Percentiles rank a stretch among this genome's conserved stretches.
phyloP scores from a whole-genome alignment of 2,888 invertebrate genomes.

The Himalopsyche kuldschensis region DNA sequence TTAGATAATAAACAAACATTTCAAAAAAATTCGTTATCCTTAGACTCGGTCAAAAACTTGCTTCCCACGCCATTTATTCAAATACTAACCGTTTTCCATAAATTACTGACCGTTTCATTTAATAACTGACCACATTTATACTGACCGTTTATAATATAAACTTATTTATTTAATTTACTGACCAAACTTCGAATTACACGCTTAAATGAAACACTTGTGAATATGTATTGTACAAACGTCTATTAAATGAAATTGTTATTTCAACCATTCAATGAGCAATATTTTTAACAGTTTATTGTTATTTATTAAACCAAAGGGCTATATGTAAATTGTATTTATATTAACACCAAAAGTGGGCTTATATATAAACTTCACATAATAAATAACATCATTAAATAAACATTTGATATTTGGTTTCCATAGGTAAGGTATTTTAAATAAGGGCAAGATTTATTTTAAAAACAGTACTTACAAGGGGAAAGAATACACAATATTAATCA shows the following conservation, averaged over 20 bases:
- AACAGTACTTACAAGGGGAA: neutral
- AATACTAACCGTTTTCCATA: no score
- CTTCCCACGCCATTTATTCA: no score
- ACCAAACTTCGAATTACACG: no score
- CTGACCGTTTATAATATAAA: no score
- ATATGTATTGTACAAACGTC: neutral
- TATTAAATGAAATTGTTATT: neutral
- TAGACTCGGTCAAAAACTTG: no score
- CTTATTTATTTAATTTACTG: no score
- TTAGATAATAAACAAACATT: no score
- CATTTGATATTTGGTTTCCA: conserved; percentile 18
- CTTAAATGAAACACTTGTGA: no score
- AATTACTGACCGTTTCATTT: no score
- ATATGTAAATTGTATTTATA: neutral
- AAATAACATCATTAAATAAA: neutral
- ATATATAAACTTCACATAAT: neutral
- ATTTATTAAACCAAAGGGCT: neutral
- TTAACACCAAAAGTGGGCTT: neutral
- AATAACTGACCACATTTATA: no score
- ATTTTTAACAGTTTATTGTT: neutral
- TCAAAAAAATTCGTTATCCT: no score
- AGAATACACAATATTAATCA: neutral
- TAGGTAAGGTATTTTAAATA: conserved; percentile 6
- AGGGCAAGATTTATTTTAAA: neutral
- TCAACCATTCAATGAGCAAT: neutral